These are phyloP conservation scores for Gastracanthus pulcherrimus DNA, from an alignment of 2,888 invertebrate genomes.

Conservation along the genomic window DNA sequence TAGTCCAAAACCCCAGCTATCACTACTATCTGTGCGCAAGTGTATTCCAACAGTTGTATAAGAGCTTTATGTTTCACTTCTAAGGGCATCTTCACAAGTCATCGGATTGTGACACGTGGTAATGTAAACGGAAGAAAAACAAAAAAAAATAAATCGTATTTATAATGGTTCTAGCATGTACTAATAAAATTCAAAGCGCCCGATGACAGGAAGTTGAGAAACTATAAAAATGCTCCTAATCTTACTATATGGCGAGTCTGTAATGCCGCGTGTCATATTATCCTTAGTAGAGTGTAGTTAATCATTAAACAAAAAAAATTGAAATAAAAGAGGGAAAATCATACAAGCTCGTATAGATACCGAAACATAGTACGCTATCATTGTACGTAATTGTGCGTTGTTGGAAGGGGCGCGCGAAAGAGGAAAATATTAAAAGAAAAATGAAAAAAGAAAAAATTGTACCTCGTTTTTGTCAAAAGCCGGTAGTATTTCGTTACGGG, in stretches of 20 bases:
- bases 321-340: constrained; percentile 54
- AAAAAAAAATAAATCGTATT: constrained; percentile 46
- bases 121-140: constrained; percentile 41
- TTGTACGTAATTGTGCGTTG: constrained; percentile 24
- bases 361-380: constrained; percentile 66
- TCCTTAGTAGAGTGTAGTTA: constrained; percentile 57
- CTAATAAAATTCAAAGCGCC: constrained; percentile 31
- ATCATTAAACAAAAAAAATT: constrained; percentile 53
- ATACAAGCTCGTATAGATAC: constrained; percentile 64
- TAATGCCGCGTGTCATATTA: constrained; percentile 57
- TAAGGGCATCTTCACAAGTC: constrained; percentile 67
- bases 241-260: constrained; percentile 37
- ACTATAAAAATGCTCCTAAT: constrained; percentile 34
- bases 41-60: constrained; percentile 72
- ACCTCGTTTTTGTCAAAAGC: constrained; percentile 56
- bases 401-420: constrained; percentile 21
- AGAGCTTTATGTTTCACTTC: constrained; percentile 75
- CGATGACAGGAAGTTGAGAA: constrained; percentile 5
- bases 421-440: constrained; percentile 44
- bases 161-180: constrained; percentile 40
- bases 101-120: constrained; percentile 62
- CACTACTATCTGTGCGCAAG: constrained; percentile 71
- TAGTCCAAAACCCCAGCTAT: constrained; percentile 76
- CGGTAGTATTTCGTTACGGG: constrained; percentile 58
- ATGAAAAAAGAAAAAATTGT: constrained; percentile 29